Evolutionary conservation across 2,797 vertebrate species (phyloP).

Genomic region (Eutrigla gurnardus): DNA sequence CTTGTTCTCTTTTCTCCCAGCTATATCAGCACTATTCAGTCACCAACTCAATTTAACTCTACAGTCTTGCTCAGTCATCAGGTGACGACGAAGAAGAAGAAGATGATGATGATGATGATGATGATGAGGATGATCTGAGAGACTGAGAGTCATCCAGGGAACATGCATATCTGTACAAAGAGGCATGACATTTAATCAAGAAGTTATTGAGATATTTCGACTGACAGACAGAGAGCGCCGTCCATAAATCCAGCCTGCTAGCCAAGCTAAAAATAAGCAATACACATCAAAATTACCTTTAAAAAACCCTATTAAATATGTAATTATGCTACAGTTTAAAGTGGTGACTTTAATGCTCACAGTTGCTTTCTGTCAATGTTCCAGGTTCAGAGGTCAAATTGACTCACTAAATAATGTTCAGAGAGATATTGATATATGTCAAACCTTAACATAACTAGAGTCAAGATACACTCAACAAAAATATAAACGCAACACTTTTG

Average conservation of each 20-base stretch:
- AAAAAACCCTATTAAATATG: not conserved
- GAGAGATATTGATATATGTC: not conserved
- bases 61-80: not conserved
- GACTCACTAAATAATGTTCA: not conserved
- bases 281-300: not conserved
- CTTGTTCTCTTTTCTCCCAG: conserved; percentile 8
- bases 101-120: too few species aligned
- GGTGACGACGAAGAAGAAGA: too few species aligned
- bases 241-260: not conserved
- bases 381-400: not conserved
- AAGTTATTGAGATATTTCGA: not conserved
- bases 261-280: not conserved
- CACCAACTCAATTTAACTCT: not conserved
- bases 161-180: not conserved
- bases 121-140: too few species aligned
- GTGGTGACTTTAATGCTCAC: not conserved
- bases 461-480: too few species aligned
- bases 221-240: not conserved
- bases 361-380: not conserved
- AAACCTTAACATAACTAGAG: not conserved
- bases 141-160: too few species aligned
- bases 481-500: too few species aligned
- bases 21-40: conserved; percentile 9
- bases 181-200: not conserved
- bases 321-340: not conserved